These are phyloP conservation scores for Entomobrya proxima DNA, from an alignment of 2,888 invertebrate species.

Conservation along the genomic window DNA sequence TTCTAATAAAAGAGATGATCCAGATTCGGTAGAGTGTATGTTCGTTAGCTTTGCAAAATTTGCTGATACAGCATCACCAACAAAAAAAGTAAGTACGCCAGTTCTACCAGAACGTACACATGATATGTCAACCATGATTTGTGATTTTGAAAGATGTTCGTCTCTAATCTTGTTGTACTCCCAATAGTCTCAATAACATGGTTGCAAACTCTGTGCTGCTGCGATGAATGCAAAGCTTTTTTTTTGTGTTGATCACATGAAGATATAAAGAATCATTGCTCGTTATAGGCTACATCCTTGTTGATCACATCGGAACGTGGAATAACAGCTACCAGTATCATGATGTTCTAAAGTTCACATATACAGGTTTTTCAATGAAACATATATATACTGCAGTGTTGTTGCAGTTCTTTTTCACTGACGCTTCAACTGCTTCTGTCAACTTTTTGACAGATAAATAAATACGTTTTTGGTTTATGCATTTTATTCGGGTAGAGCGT, in stretches of 20 bases:
- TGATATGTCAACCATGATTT: constrained; percentile 37
- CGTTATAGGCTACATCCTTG: constrained; percentile 25
- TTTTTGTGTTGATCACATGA: not conserved
- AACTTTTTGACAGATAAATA: constrained; percentile 57
- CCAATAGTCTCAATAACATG: not conserved
- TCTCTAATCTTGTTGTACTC: not conserved
- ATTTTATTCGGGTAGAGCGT: not conserved
- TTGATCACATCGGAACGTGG: constrained; percentile 5
- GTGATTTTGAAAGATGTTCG: not conserved
- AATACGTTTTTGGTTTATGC: constrained; percentile 8
- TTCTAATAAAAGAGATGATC: constrained; percentile 32
- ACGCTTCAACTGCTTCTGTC: constrained; percentile 4
- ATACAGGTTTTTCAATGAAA: constrained; percentile 16
- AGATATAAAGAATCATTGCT: not conserved
- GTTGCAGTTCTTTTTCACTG: not conserved
- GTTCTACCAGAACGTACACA: not conserved
- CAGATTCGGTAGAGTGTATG: constrained; percentile 2
- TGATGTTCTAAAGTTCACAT: not conserved
- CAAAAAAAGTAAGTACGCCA: not conserved
- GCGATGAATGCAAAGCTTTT: not conserved
- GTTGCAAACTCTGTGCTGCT: not conserved
- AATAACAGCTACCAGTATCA: not conserved
- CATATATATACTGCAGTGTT: not conserved
- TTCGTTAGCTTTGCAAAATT: not conserved
- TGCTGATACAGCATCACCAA: constrained; percentile 13